These are phyloP conservation scores for Gephyroberyx darwinii DNA, from an alignment of 2,797 vertebrate genomes.

Conservation along the genomic window DNA sequence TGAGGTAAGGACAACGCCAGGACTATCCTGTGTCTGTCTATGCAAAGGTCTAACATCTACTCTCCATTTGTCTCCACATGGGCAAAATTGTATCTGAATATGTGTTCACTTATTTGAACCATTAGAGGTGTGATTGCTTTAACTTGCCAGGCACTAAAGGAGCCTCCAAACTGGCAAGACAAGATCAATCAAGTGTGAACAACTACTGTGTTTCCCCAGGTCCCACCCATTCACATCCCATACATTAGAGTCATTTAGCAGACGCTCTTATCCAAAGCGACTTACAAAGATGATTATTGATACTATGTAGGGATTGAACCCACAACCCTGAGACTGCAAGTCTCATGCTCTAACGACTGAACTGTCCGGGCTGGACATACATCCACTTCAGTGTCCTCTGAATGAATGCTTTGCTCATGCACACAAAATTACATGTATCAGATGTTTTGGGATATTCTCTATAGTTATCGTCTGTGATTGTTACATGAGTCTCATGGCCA, in stretches of 20 bases:
- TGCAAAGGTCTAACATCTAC: constrained; percentile 21
- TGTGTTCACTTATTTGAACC: neutral
- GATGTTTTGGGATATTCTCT: constrained; percentile 4
- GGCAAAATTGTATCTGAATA: neutral
- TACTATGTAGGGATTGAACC: too few species aligned
- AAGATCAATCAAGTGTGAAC: constrained; percentile 1
- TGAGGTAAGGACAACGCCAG: constrained; percentile 33
- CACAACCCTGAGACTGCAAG: too few species aligned
- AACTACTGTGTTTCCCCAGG: neutral
- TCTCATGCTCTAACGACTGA: too few species aligned
- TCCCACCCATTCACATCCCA: neutral
- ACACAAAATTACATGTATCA: neutral
- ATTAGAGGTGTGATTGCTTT: constrained; percentile 2
- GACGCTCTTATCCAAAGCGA: too few species aligned
- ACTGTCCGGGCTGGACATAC: neutral
- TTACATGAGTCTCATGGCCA: constrained; percentile 29
- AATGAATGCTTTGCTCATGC: neutral
- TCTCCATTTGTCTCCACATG: constrained; percentile 6
- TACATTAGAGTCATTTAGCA: neutral
- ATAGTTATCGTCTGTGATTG: constrained; percentile 23
- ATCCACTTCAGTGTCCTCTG: neutral
- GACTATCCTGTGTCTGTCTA: constrained; percentile 30
- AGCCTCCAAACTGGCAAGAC: neutral
- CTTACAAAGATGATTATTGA: too few species aligned
- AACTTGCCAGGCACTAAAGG: neutral